phyloP scores from a whole-genome alignment of 1,140 invertebrate genomes.

The Ips typographus region DNA sequence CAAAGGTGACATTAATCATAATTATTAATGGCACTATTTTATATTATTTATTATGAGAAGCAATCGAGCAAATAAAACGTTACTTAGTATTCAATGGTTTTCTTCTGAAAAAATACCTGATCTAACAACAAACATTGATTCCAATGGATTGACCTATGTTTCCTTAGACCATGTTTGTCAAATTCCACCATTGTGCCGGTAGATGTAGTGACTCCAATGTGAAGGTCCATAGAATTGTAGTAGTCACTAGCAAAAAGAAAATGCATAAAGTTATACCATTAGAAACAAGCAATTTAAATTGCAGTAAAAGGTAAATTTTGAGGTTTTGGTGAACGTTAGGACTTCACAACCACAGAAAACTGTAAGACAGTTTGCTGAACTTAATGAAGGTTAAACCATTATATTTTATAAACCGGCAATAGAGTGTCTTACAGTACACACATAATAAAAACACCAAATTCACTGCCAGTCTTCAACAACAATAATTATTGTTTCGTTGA shows the following conservation, averaged over 20 bases:
- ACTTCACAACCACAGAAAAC: too few species aligned
- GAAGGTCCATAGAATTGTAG: conserved; percentile 74
- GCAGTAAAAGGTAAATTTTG: background rate
- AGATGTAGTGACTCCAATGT: conserved; percentile 79
- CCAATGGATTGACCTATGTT: conserved; percentile 61
- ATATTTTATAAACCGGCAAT: too few species aligned
- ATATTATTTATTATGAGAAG: too few species aligned
- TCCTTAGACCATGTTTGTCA: conserved; percentile 68
- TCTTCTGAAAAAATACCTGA: conserved; percentile 48
- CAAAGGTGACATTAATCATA: too few species aligned
- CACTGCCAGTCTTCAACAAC: conserved; percentile 13
- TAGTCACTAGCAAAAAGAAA: conserved; percentile 63
- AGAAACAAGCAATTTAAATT: too few species aligned
- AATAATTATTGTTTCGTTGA: conserved; percentile 15
- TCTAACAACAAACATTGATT: conserved; percentile 71
- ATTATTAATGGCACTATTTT: too few species aligned
- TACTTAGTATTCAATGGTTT: background rate
- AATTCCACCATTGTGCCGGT: conserved; percentile 74
- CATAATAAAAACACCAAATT: background rate
- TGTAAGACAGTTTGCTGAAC: too few species aligned
- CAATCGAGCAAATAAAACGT: too few species aligned
- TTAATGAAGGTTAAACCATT: too few species aligned
- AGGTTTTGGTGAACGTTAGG: too few species aligned
- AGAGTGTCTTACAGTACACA: too few species aligned
- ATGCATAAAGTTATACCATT: too few species aligned